Conservation (phyloP, 1,140 invertebrate species). For the Drosophila arawakana region DNA sequence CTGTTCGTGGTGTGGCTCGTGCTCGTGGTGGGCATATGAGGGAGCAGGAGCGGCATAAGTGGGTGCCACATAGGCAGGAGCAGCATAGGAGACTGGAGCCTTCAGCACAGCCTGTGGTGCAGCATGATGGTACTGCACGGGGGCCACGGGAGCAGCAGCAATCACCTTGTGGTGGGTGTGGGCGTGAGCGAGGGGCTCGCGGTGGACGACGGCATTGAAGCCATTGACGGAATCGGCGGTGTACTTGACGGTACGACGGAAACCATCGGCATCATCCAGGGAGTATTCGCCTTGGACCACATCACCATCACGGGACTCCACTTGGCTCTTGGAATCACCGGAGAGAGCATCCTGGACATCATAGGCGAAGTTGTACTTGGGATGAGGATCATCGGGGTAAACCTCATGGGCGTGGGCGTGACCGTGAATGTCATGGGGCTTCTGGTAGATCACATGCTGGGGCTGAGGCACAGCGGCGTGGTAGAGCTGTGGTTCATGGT, state of each 20-base stretch:
- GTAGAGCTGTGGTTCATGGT: slow-evolving; percentile 45
- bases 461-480: slow-evolving; percentile 47
- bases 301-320: slow-evolving; percentile 87
- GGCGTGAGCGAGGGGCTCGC: slow-evolving; percentile 82
- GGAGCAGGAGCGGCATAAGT: slow-evolving; percentile 33
- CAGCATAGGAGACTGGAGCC: slow-evolving; percentile 46
- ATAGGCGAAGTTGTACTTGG: slow-evolving; percentile 85
- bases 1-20: slow-evolving; percentile 45
- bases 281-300: slow-evolving; percentile 85
- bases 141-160: slow-evolving; percentile 55
- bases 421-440: slow-evolving; percentile 68
- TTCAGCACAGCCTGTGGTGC: slow-evolving; percentile 54
- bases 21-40: slow-evolving; percentile 49
- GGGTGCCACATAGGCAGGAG: slow-evolving; percentile 53
- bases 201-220: slow-evolving; percentile 84
- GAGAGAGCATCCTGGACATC: slow-evolving; percentile 86
- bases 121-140: slow-evolving; percentile 65
- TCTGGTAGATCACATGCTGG: slow-evolving; percentile 71
- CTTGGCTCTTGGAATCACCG: slow-evolving; percentile 87
- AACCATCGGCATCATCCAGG: slow-evolving; percentile 83
- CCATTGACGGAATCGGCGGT: slow-evolving; percentile 84
- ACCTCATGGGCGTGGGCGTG: slow-evolving; percentile 65
- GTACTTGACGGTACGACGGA: slow-evolving; percentile 84
- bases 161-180: slow-evolving; percentile 66
- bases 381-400: slow-evolving; percentile 85